Percentiles rank a stretch among this genome's conserved stretches.
These are phyloP conservation scores for Neelides sp. DNA, from an alignment of 1,140 invertebrate species.

Conservation along the genomic window DNA sequence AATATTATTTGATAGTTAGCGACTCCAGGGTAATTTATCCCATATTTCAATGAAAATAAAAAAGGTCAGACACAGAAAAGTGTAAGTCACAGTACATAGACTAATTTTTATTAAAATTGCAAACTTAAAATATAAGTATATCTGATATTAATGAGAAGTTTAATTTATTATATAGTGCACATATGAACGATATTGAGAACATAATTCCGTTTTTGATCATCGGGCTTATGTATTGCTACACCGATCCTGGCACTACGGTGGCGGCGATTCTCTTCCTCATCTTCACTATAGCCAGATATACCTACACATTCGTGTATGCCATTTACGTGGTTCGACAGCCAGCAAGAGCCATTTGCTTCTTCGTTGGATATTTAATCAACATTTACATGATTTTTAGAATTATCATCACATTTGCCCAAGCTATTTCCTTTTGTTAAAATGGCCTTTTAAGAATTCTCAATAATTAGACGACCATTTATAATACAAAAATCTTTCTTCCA, in stretches of 20 bases:
- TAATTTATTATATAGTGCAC: too few relatives aligned
- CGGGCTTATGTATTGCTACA: slow-evolving; percentile 47
- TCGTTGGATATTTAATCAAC: slow-evolving; percentile 39
- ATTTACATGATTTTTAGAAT: slow-evolving; percentile 39
- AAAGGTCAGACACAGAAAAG: too few relatives aligned
- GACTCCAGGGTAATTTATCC: too few relatives aligned
- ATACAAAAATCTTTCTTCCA: too few relatives aligned
- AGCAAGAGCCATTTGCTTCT: slow-evolving; percentile 42
- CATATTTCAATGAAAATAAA: too few relatives aligned
- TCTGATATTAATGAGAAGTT: too few relatives aligned
- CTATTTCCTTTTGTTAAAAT: not conserved
- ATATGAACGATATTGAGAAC: slow-evolving; percentile 57
- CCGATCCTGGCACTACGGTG: slow-evolving; percentile 43
- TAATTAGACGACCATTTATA: too few relatives aligned
- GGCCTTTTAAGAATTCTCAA: too few relatives aligned
- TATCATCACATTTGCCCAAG: slow-evolving; percentile 6
- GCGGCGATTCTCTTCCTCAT: slow-evolving; percentile 46
- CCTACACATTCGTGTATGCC: slow-evolving; percentile 48
- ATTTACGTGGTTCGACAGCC: slow-evolving; percentile 44
- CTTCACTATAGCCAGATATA: slow-evolving; percentile 43
- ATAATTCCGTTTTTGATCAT: slow-evolving; percentile 48
- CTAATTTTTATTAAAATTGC: too few relatives aligned
- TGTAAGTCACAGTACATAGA: too few relatives aligned
- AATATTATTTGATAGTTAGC: too few relatives aligned
- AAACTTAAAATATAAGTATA: too few relatives aligned